phyloP scores from a whole-genome alignment of 1,140 invertebrate genomes.

The Himalopsyche phryganea region DNA sequence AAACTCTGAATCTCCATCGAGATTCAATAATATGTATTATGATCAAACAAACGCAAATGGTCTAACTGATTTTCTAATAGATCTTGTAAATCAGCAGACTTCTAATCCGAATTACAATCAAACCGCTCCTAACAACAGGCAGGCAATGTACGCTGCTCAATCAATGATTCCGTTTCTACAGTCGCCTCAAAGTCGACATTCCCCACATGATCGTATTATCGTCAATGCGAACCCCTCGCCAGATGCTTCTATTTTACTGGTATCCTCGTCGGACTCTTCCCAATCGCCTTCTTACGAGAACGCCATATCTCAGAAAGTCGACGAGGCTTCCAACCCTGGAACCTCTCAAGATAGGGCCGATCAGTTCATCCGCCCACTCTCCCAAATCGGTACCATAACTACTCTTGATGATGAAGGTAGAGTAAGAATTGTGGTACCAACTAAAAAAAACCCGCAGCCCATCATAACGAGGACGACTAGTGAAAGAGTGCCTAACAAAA shows the following conservation, averaged over 20 bases:
- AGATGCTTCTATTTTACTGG: too few species aligned
- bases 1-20: too few species aligned
- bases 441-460: slow-evolving; percentile 50
- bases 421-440: slow-evolving; percentile 55
- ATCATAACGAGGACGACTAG: slow-evolving; percentile 75
- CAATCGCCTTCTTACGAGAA: slow-evolving; percentile 6
- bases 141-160: too few species aligned
- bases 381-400: slow-evolving; percentile 59
- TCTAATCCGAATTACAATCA: background rate
- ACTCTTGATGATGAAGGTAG: slow-evolving; percentile 56
- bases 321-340: background rate
- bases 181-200: too few species aligned
- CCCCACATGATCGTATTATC: too few species aligned
- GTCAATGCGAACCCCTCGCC: too few species aligned
- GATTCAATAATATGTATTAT: too few species aligned
- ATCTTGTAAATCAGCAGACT: slow-evolving; percentile 36
- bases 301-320: too few species aligned
- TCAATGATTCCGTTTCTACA: too few species aligned
- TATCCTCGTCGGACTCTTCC: too few species aligned
- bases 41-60: slow-evolving; percentile 37
- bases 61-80: slow-evolving; percentile 40
- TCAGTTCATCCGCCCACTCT: slow-evolving; percentile 64
- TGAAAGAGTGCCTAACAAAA: slow-evolving; percentile 77
- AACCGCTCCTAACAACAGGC: too few species aligned
- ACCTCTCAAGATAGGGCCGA: slow-evolving; percentile 1